Evolutionary conservation across 2,797 vertebrate species (phyloP).

Genomic region (Pantherophis alleghaniensis): DNA sequence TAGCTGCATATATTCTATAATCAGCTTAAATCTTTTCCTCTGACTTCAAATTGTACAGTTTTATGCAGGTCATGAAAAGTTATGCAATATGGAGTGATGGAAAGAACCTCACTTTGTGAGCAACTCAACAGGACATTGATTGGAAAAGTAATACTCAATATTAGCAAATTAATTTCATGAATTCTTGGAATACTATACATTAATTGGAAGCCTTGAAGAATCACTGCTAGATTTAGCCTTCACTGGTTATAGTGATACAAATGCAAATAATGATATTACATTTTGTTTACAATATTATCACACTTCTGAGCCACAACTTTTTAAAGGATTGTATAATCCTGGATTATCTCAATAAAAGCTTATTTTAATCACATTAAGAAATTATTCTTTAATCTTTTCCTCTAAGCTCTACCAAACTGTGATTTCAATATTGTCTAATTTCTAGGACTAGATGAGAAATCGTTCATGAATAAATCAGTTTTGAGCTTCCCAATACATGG

Average conservation of each 20-base stretch:
- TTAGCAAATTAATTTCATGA: neutral
- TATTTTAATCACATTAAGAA: conserved; percentile 29
- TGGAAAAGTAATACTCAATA: neutral
- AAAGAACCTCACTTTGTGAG: neutral
- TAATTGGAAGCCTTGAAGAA: neutral
- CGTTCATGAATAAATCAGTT: neutral
- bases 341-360: conserved; percentile 17
- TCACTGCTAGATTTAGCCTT: neutral
- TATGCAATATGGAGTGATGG: neutral
- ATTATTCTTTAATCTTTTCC: conserved; percentile 25
- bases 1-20: neutral
- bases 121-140: neutral
- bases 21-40: neutral
- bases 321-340: conserved; percentile 27
- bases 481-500: neutral
- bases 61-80: neutral
- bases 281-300: conserved; percentile 20
- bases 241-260: neutral
- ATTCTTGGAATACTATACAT: neutral
- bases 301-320: conserved; percentile 5
- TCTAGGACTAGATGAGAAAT: neutral
- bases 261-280: neutral
- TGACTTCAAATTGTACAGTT: neutral
- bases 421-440: conserved; percentile 20
- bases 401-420: conserved; percentile 1